Percentiles rank a stretch among this genome's conserved stretches.
These are phyloP conservation scores for Drosophila fungiperda DNA, from an alignment of 2,888 invertebrate species.

Conservation along the genomic window DNA sequence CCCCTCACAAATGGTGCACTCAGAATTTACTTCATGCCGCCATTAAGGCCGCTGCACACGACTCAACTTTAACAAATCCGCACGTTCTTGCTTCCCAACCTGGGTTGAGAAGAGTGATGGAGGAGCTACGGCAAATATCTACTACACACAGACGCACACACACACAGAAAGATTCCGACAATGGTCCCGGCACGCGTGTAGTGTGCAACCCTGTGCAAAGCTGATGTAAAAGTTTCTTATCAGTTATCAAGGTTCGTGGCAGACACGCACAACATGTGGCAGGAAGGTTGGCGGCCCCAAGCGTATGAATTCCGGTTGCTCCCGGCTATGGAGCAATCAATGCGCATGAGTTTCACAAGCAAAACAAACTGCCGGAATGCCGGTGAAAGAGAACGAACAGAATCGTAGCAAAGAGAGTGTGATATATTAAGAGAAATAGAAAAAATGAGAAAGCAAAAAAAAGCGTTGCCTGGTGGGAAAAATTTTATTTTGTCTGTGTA, in stretches of 20 bases:
- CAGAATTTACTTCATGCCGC: constrained; percentile 20
- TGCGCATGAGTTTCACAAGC: constrained; percentile 63
- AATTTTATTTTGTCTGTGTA: constrained; percentile 27
- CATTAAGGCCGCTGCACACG: constrained; percentile 62
- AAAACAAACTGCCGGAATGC: constrained; percentile 60
- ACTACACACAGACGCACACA: constrained; percentile 15
- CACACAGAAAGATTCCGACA: constrained; percentile 68
- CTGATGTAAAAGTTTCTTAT: constrained; percentile 76
- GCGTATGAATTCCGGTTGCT: constrained; percentile 52
- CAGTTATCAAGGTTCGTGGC: constrained; percentile 74
- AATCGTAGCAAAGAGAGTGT: neutral
- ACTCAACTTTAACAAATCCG: constrained; percentile 44
- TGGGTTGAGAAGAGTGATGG: neutral
- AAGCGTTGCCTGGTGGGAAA: constrained; percentile 38
- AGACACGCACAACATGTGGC: constrained; percentile 78
- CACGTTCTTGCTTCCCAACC: constrained; percentile 20
- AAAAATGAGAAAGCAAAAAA: constrained; percentile 16
- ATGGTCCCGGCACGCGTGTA: constrained; percentile 53
- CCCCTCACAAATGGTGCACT: neutral
- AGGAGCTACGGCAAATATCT: constrained; percentile 35
- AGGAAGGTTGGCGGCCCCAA: constrained; percentile 66
- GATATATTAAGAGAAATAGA: neutral
- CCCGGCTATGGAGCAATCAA: constrained; percentile 58
- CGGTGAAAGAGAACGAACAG: constrained; percentile 39
- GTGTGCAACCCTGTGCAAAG: constrained; percentile 72